Evolutionary conservation across 2,888 invertebrate genomes (phyloP).

Genomic region (Helicoverpa assulta): DNA sequence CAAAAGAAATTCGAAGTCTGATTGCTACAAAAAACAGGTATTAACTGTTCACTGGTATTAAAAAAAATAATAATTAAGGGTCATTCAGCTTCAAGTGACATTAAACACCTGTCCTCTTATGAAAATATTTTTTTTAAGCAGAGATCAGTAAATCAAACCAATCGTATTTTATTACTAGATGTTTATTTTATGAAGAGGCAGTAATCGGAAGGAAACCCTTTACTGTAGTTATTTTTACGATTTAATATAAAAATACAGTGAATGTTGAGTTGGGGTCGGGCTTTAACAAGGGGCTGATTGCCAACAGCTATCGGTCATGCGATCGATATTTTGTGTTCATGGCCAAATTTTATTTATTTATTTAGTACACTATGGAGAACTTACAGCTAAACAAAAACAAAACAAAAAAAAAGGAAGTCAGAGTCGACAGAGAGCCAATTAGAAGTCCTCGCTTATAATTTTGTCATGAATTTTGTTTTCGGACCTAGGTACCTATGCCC

Average conservation of each 20-base stretch:
- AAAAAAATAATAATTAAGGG: conserved; percentile 8
- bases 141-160: conserved; percentile 38
- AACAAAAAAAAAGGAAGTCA: too few species aligned
- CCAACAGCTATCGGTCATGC: conserved; percentile 41
- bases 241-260: conserved; percentile 16
- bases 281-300: conserved; percentile 45
- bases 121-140: conserved; percentile 40
- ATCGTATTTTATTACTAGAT: conserved; percentile 31
- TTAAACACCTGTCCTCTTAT: conserved; percentile 26
- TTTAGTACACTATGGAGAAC: too few species aligned
- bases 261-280: conserved; percentile 22
- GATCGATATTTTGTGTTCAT: conserved; percentile 55
- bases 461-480: neutral
- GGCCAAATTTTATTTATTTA: conserved; percentile 29
- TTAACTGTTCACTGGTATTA: neutral
- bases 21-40: neutral
- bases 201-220: conserved; percentile 7
- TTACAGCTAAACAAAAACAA: too few species aligned
- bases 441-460: too few species aligned
- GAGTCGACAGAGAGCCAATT: too few species aligned
- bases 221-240: conserved; percentile 6
- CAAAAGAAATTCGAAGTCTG: neutral
- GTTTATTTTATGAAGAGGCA: neutral
- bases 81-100: conserved; percentile 22
- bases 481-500: neutral